Percentiles rank a stretch among this genome's conserved stretches.
These are phyloP conservation scores for Mimachlamys varia DNA, from an alignment of 2,888 invertebrate species.

Conservation along the genomic window DNA sequence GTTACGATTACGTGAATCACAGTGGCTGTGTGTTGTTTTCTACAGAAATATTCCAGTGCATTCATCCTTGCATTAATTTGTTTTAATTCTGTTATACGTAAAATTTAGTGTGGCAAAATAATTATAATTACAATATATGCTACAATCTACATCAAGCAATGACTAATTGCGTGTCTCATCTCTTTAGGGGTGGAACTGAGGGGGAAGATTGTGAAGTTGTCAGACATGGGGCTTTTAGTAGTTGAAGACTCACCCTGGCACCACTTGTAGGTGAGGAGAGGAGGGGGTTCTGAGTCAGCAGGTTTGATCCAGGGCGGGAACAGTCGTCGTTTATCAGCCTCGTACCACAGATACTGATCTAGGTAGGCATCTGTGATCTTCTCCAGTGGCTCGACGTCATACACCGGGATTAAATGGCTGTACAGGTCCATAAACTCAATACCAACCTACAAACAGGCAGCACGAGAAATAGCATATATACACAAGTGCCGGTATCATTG, in stretches of 20 bases:
- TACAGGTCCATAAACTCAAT: constrained; percentile 99
- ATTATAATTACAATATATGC: too few species aligned
- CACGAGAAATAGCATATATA: neutral
- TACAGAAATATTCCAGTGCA: too few species aligned
- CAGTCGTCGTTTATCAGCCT: constrained; percentile 97
- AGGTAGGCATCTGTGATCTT: constrained; percentile 99
- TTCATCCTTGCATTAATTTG: too few species aligned
- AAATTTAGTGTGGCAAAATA: too few species aligned
- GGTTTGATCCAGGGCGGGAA: constrained; percentile 99
- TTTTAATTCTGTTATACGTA: too few species aligned
- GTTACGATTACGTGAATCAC: too few species aligned
- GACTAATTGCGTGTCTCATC: too few species aligned
- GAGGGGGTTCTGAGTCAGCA: constrained; percentile 97
- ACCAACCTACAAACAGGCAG: constrained; percentile 87
- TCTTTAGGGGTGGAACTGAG: too few species aligned
- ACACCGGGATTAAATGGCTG: constrained; percentile 98
- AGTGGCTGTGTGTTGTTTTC: too few species aligned
- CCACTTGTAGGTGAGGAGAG: constrained; percentile 94
- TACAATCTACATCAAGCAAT: too few species aligned
- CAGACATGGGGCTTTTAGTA: too few species aligned
- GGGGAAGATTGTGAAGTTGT: too few species aligned
- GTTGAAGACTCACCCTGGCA: constrained; percentile 90
- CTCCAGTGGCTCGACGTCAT: constrained; percentile 99
- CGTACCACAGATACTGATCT: constrained; percentile 99
- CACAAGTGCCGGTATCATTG: neutral